Evolutionary conservation across 2,113 vertebrate species (phyloP).

Genomic region (Cyanoderma ruficeps): DNA sequence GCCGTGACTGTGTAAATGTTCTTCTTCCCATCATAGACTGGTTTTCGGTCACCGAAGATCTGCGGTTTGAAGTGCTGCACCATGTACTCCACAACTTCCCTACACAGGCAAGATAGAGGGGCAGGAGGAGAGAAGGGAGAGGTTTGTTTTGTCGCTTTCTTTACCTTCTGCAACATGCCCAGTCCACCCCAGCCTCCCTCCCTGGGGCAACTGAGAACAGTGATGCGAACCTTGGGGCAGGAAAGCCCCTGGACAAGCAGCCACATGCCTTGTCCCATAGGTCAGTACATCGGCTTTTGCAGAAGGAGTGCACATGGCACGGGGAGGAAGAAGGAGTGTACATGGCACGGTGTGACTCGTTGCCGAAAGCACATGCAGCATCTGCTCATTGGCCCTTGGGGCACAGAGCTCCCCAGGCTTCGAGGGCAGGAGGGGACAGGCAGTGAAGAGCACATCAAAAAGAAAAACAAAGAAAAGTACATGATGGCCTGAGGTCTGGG

Average conservation of each 20-base stretch:
- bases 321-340: not conserved
- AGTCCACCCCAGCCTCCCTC: not conserved
- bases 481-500: not conserved
- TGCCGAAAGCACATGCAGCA: not conserved
- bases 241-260: not conserved
- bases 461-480: not conserved
- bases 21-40: slow-evolving; percentile 98
- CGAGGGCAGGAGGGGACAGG: not conserved
- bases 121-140: not conserved
- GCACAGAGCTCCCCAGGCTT: not conserved
- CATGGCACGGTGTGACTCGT: rapidly evolving
- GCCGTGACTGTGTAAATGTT: slow-evolving; percentile 99
- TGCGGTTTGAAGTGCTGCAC: slow-evolving; percentile 99
- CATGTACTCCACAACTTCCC: slow-evolving; percentile 99
- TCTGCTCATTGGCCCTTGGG: rapidly evolving
- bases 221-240: rapidly evolving
- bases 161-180: not conserved
- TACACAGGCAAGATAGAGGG: slow-evolving; percentile 40
- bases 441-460: not conserved
- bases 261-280: rapidly evolving
- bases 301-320: not conserved
- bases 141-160: not conserved
- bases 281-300: not conserved
- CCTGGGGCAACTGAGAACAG: not conserved
- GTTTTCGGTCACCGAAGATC: slow-evolving; percentile 97